Conservation (phyloP, 2,113 vertebrate genomes). For the Telmatochromis brachygnathus region DNA sequence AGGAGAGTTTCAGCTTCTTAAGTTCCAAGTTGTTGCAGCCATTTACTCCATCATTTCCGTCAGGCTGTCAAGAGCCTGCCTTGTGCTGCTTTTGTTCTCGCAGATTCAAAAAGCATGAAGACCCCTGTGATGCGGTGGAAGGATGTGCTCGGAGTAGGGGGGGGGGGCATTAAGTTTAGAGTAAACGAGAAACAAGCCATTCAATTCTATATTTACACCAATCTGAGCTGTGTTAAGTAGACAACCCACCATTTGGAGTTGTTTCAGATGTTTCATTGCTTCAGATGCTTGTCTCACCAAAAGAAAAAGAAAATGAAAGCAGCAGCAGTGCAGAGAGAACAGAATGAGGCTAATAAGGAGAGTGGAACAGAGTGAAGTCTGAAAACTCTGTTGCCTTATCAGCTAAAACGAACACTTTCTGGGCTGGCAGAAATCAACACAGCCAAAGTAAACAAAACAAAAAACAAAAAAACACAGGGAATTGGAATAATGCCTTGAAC, state of each 20-base stretch:
- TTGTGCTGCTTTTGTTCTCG: constrained; percentile 8
- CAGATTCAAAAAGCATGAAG: not conserved
- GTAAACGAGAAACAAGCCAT: not conserved
- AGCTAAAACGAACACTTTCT: not conserved
- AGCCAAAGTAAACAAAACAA: constrained; percentile 4
- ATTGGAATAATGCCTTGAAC: constrained; percentile 30
- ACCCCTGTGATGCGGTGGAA: not conserved
- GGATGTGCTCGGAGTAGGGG: not conserved
- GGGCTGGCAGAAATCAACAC: not conserved
- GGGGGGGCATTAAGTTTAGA: not conserved
- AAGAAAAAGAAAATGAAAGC: not conserved
- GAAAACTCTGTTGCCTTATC: not conserved
- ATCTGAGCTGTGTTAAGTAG: not conserved
- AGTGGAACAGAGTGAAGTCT: not conserved
- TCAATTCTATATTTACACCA: not conserved
- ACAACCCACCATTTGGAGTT: not conserved
- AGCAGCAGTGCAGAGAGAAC: not conserved
- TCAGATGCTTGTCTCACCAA: not conserved
- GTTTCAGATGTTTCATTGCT: not conserved
- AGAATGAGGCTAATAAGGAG: not conserved
- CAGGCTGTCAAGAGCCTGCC: not conserved
- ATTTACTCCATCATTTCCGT: constrained; percentile 17
- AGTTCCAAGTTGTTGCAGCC: not conserved
- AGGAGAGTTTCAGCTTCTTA: not conserved
- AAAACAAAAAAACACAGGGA: not conserved